These are phyloP conservation scores for Drosophila nr. perissopoda DNA, from an alignment of 2,888 invertebrate species.

Conservation along the genomic window DNA sequence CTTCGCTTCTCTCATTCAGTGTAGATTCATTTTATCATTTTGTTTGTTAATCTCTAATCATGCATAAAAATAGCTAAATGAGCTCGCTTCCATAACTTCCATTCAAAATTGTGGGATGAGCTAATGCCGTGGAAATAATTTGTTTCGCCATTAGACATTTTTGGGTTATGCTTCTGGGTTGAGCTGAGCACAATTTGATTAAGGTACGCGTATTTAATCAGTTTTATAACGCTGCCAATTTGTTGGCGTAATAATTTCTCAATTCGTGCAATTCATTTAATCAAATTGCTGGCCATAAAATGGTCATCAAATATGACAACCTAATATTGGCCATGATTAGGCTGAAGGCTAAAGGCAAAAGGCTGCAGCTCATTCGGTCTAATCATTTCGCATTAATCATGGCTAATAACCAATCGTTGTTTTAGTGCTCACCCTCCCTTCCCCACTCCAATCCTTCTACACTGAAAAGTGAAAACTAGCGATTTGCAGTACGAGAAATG, in stretches of 20 bases:
- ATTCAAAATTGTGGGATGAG: neutral
- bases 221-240: slow-evolving; percentile 20
- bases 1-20: neutral
- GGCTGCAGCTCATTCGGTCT: slow-evolving; percentile 12
- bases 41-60: neutral
- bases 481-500: slow-evolving; percentile 43
- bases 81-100: neutral
- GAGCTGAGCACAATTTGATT: slow-evolving; percentile 18
- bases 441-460: neutral
- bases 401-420: slow-evolving; percentile 34
- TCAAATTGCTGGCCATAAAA: slow-evolving; percentile 58
- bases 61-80: neutral
- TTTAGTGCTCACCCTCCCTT: slow-evolving; percentile 29
- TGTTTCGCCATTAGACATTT: neutral
- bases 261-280: slow-evolving; percentile 51
- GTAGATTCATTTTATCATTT: neutral
- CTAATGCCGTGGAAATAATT: slow-evolving; percentile 6
- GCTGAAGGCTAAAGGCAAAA: neutral
- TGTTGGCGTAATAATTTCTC: slow-evolving; percentile 35
- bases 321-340: slow-evolving; percentile 41
- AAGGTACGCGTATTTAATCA: slow-evolving; percentile 28
- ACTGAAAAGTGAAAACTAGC: slow-evolving; percentile 71
- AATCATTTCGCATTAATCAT: slow-evolving; percentile 53
- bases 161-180: slow-evolving; percentile 2
- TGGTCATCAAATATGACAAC: slow-evolving; percentile 56